Percentiles rank a stretch among this genome's conserved stretches.
Evolutionary conservation across 2,113 vertebrate species (phyloP).

Genomic region (Trematomus loennbergii): DNA sequence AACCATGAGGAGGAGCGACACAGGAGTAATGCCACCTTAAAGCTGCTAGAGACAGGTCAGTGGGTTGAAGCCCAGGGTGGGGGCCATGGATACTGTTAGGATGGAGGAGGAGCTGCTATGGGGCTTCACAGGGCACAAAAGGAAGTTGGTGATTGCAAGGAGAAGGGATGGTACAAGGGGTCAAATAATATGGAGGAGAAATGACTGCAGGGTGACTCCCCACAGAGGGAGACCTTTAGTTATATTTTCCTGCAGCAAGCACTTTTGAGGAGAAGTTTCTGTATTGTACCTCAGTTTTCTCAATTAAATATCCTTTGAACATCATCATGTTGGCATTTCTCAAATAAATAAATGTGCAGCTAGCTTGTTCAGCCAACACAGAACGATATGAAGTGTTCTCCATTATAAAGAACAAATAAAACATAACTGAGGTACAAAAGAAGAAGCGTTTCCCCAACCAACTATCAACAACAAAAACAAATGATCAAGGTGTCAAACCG

Average conservation of each 20-base stretch:
- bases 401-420: not conserved
- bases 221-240: not conserved
- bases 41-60: conserved; percentile 48
- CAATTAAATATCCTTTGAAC: not conserved
- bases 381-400: not conserved
- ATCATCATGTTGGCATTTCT: not conserved
- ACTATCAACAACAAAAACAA: not conserved
- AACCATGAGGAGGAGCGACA: conserved; percentile 38
- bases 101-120: conserved; percentile 60
- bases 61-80: conserved; percentile 18
- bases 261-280: conserved; percentile 48
- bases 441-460: conserved; percentile 39
- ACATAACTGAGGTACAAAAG: conserved; percentile 29
- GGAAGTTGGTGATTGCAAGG: conserved; percentile 12
- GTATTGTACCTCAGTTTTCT: conserved; percentile 39
- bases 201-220: conserved; percentile 37
- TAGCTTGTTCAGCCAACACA: not conserved
- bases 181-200: conserved; percentile 26
- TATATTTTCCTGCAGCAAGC: conserved; percentile 12
- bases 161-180: not conserved
- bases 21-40: conserved; percentile 38
- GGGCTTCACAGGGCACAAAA: conserved; percentile 23
- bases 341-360: not conserved
- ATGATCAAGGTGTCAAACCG: conserved; percentile 25
- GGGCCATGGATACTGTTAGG: conserved; percentile 34